Percentiles rank a stretch among this genome's conserved stretches.
These are phyloP conservation scores for Craseonycteris thonglongyai DNA, from an alignment of 2,113 vertebrate genomes.

Conservation along the genomic window DNA sequence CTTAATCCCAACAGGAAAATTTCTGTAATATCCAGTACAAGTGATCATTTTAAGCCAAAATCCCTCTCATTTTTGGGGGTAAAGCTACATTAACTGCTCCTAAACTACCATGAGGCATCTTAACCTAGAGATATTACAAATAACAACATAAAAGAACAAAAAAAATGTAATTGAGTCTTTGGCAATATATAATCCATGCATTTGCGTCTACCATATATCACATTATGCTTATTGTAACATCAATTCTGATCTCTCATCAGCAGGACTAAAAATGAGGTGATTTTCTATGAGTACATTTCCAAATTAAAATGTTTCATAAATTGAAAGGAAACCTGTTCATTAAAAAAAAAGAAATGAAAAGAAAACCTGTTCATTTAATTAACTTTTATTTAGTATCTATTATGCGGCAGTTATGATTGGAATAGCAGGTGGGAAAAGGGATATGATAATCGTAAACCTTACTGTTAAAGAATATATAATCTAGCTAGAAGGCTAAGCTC, in stretches of 20 bases:
- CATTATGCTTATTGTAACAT: not conserved
- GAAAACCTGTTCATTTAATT: slow-evolving; percentile 10
- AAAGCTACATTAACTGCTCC: not conserved
- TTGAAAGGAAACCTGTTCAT: slow-evolving; percentile 14
- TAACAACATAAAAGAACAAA: not conserved
- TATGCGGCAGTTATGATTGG: not conserved
- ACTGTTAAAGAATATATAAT: not conserved
- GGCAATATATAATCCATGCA: not conserved
- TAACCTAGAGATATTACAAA: not conserved
- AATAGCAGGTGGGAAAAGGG: not conserved
- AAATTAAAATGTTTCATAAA: slow-evolving; percentile 2
- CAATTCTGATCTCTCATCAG: slow-evolving; percentile 6
- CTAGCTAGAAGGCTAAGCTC: not conserved
- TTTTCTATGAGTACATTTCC: slow-evolving; percentile 30
- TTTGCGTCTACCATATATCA: not conserved
- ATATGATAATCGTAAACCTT: not conserved
- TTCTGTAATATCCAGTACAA: slow-evolving; percentile 13
- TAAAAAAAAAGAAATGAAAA: not conserved
- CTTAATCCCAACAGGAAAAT: slow-evolving; percentile 32
- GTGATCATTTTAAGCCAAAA: slow-evolving; percentile 15
- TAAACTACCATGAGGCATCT: not conserved
- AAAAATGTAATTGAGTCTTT: not conserved
- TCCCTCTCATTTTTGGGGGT: not conserved
- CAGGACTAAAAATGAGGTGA: slow-evolving; percentile 17
- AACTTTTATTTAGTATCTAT: slow-evolving; percentile 8